phyloP scores from a whole-genome alignment of 2,888 invertebrate species.

The Agrenia bidenticulata region DNA sequence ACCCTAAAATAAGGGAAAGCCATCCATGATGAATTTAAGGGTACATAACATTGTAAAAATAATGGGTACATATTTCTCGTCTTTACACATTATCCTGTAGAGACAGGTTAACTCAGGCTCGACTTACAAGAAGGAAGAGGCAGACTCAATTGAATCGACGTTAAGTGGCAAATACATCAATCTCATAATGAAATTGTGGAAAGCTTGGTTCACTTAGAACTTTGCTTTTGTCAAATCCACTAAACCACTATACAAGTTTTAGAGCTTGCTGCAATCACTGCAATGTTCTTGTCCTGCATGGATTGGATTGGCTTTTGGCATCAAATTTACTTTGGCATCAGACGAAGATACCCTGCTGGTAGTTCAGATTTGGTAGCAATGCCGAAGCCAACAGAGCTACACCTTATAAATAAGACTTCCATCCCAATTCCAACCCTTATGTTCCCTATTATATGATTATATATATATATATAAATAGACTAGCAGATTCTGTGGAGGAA shows the following conservation, averaged over 20 bases:
- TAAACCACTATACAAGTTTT: slow-evolving; percentile 1
- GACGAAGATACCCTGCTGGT: not conserved
- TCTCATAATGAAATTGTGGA: slow-evolving; percentile 45
- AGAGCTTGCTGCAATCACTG: slow-evolving; percentile 33
- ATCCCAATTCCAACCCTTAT: too few species aligned
- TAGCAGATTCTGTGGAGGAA: slow-evolving; percentile 26
- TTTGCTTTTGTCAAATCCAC: slow-evolving; percentile 11
- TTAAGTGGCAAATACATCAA: slow-evolving; percentile 47
- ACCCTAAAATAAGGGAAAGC: too few species aligned
- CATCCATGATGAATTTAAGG: too few species aligned
- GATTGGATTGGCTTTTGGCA: slow-evolving; percentile 13
- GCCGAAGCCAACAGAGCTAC: too few species aligned
- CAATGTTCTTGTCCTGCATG: not conserved
- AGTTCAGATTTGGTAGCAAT: not conserved
- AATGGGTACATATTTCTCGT: slow-evolving; percentile 11
- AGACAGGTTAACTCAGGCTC: slow-evolving; percentile 11
- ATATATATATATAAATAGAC: not conserved
- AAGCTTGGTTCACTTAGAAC: slow-evolving; percentile 21
- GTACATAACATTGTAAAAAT: not conserved
- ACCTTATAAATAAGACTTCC: too few species aligned
- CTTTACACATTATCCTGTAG: not conserved
- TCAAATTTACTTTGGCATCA: not conserved
- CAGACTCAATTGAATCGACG: slow-evolving; percentile 44
- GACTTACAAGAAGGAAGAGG: slow-evolving; percentile 8
- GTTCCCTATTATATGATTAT: too few species aligned